These are phyloP conservation scores for Epistrophe grossulariae DNA, from an alignment of 2,888 invertebrate species.

Conservation along the genomic window DNA sequence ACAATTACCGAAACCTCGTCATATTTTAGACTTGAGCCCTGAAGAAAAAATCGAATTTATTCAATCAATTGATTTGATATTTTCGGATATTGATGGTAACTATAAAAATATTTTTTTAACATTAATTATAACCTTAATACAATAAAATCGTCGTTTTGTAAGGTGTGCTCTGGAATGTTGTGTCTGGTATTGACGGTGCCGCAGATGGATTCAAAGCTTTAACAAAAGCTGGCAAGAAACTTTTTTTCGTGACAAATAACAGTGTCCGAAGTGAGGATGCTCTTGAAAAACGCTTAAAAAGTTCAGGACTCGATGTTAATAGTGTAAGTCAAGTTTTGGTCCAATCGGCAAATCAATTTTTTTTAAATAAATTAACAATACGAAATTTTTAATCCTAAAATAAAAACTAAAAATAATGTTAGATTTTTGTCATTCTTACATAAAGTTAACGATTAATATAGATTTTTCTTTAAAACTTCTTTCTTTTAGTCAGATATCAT, in stretches of 20 bases:
- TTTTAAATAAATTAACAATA: background rate
- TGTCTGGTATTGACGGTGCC: constrained; percentile 80
- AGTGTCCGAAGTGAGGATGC: constrained; percentile 79
- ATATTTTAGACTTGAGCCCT: constrained; percentile 79
- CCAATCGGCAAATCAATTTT: too few relatives aligned
- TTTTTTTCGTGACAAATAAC: constrained; percentile 84
- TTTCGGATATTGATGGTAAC: constrained; percentile 87
- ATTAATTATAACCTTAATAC: background rate
- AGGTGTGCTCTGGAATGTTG: constrained; percentile 84
- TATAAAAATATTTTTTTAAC: background rate
- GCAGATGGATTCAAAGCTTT: constrained; percentile 81
- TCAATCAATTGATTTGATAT: constrained; percentile 85
- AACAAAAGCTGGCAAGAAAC: constrained; percentile 82
- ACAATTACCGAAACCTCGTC: constrained; percentile 59
- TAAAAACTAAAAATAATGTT: too few relatives aligned
- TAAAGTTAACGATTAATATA: too few relatives aligned
- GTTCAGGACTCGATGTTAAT: constrained; percentile 78
- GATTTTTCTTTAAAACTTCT: background rate
- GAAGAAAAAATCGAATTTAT: constrained; percentile 82
- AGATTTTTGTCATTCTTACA: too few relatives aligned
- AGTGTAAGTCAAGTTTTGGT: constrained; percentile 72
- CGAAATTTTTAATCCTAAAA: too few relatives aligned
- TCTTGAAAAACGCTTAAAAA: constrained; percentile 78
- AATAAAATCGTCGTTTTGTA: background rate
- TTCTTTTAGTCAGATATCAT: constrained; percentile 78